Conservation (phyloP, 2,113 vertebrate genomes). For the Chionomys nivalis region DNA sequence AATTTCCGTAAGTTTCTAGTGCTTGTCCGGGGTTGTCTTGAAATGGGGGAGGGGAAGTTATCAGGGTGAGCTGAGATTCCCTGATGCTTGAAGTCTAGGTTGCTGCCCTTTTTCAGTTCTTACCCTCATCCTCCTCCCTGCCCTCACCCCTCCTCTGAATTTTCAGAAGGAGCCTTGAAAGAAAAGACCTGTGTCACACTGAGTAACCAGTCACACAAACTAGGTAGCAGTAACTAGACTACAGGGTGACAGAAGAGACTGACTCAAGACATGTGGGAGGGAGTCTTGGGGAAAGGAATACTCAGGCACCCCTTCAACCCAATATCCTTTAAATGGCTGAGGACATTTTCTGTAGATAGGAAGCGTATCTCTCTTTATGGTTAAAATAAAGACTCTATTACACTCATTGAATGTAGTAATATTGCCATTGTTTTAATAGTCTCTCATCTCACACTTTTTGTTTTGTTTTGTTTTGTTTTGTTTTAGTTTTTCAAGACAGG, state of each 20-base stretch:
- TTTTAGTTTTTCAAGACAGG: too few species aligned
- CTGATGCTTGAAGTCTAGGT: not conserved
- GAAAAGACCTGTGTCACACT: not conserved
- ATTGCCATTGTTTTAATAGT: conserved; percentile 61
- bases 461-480: too few species aligned
- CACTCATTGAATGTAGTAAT: conserved; percentile 40
- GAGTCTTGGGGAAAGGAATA: conserved; percentile 12
- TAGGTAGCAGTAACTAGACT: not conserved
- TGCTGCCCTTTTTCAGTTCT: not conserved
- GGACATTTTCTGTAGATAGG: conserved; percentile 58
- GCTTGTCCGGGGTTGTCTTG: conserved; percentile 31
- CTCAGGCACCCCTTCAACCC: conserved; percentile 46
- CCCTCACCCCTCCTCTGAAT: not conserved
- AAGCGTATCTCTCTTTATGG: conserved; percentile 56
- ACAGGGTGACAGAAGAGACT: not conserved
- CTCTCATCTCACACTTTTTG: conserved; percentile 53
- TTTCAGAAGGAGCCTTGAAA: conserved; percentile 15
- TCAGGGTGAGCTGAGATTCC: conserved; percentile 19
- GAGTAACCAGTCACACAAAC: not conserved
- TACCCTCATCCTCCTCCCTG: not conserved
- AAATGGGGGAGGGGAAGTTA: not conserved
- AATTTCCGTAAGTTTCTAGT: conserved; percentile 40
- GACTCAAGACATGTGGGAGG: not conserved
- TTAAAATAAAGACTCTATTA: conserved; percentile 68
- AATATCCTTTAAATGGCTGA: conserved; percentile 61